These are phyloP conservation scores for Delphinapterus leucas DNA, from an alignment of 2,113 vertebrate species.

Conservation along the genomic window DNA sequence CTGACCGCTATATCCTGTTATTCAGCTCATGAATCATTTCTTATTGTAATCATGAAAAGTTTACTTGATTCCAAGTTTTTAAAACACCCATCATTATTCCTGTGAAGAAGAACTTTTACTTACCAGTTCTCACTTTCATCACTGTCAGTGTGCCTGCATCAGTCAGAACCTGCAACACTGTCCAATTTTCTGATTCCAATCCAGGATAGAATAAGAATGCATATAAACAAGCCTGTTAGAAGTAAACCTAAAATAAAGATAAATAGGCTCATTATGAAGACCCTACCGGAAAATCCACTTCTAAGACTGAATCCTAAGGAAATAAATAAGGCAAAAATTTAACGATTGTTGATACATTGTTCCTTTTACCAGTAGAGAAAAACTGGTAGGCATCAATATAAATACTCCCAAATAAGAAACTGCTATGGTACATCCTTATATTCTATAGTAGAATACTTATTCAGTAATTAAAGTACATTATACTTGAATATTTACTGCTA, in stretches of 20 bases:
- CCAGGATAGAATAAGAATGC: neutral
- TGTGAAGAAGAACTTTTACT: neutral
- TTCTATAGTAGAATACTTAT: neutral
- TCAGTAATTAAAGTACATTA: constrained; percentile 2
- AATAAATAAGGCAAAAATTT: constrained; percentile 20
- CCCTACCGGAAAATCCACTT: neutral
- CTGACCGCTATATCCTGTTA: constrained; percentile 28
- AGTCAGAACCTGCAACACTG: neutral
- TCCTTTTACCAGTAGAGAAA: neutral
- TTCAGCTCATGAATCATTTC: constrained; percentile 8
- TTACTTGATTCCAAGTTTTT: constrained; percentile 4
- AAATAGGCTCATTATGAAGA: neutral
- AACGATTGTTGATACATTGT: neutral
- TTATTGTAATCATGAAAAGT: neutral
- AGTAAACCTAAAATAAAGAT: constrained; percentile 13
- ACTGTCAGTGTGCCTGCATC: neutral
- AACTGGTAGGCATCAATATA: neutral
- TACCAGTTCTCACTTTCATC: neutral
- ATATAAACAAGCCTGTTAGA: neutral
- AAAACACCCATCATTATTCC: neutral
- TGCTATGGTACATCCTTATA: neutral
- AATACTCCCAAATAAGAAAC: neutral
- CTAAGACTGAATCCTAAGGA: neutral
- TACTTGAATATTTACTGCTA: neutral
- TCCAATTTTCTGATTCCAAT: neutral